Evolutionary conservation across 2,797 vertebrate genomes (phyloP).

Genomic region (Crenichthys baileyi): DNA sequence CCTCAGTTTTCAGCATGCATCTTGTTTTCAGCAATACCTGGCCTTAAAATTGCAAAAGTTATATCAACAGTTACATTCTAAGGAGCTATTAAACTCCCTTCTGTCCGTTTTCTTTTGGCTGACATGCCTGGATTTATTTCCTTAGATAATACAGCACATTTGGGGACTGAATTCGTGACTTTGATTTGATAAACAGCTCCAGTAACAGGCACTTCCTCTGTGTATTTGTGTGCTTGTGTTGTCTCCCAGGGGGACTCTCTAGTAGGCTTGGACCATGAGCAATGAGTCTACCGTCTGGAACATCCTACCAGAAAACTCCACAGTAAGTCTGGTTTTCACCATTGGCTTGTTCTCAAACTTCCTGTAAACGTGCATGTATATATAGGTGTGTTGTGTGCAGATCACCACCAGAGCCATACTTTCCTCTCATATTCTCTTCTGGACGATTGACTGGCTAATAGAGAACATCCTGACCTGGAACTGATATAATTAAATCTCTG

Average conservation of each 20-base stretch:
- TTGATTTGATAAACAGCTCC: constrained; percentile 49
- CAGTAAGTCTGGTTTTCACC: constrained; percentile 83
- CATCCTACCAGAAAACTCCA: constrained; percentile 87
- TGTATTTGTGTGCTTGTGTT: constrained; percentile 55
- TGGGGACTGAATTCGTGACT: constrained; percentile 43
- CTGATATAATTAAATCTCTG: constrained; percentile 80
- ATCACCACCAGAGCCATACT: constrained; percentile 46
- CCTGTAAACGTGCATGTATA: constrained; percentile 43
- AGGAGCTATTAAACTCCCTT: not conserved
- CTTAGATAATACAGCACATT: constrained; percentile 20
- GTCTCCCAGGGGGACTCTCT: constrained; percentile 80
- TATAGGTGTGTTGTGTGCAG: constrained; percentile 30
- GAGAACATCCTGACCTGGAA: constrained; percentile 84
- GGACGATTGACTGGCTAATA: constrained; percentile 76
- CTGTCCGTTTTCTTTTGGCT: not conserved
- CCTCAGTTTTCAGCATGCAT: constrained; percentile 13
- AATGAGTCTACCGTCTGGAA: constrained; percentile 92
- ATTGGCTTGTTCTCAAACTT: constrained; percentile 53
- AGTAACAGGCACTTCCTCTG: constrained; percentile 62
- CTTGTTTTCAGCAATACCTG: constrained; percentile 8
- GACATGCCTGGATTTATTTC: constrained; percentile 6
- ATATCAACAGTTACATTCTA: not conserved
- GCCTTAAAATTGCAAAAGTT: not conserved
- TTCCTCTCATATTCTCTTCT: constrained; percentile 57
- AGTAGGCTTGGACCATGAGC: constrained; percentile 89